Evolutionary conservation across 2,888 invertebrate species (phyloP).

Genomic region (Drosophila tanythrix): DNA sequence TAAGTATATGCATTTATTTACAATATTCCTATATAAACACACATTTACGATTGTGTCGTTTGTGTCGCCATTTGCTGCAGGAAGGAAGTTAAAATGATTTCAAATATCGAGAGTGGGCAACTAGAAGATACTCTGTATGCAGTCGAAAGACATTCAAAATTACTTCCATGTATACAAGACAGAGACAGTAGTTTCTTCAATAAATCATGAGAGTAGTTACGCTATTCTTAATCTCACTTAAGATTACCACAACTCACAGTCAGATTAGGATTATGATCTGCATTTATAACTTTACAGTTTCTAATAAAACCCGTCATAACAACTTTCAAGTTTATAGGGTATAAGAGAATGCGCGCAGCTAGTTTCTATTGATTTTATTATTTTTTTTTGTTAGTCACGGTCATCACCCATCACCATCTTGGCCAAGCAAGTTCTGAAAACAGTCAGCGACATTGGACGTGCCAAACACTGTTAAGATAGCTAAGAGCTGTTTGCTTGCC

Average conservation of each 20-base stretch:
- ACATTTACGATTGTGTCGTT: constrained; percentile 32
- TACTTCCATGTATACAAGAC: neutral
- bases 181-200: neutral
- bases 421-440: constrained; percentile 11
- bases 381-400: constrained; percentile 1
- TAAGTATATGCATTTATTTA: constrained; percentile 4
- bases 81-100: neutral
- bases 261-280: neutral
- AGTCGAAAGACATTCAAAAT: neutral
- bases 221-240: neutral
- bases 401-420: constrained; percentile 26
- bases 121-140: neutral
- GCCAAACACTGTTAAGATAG: constrained; percentile 67
- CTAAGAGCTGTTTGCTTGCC: constrained; percentile 40
- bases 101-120: neutral
- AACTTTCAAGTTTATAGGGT: neutral
- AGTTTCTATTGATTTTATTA: constrained; percentile 58
- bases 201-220: neutral
- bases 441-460: constrained; percentile 42
- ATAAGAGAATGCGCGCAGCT: constrained; percentile 16
- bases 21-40: constrained; percentile 1
- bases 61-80: constrained; percentile 29
- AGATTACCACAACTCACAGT: neutral
- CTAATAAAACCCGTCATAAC: neutral
- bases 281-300: neutral